Evolutionary conservation across 2,888 invertebrate genomes (phyloP), one percentile per base, ranked within the genome.

Genomic region (Caenorhabditis sulstoni): DNA sequence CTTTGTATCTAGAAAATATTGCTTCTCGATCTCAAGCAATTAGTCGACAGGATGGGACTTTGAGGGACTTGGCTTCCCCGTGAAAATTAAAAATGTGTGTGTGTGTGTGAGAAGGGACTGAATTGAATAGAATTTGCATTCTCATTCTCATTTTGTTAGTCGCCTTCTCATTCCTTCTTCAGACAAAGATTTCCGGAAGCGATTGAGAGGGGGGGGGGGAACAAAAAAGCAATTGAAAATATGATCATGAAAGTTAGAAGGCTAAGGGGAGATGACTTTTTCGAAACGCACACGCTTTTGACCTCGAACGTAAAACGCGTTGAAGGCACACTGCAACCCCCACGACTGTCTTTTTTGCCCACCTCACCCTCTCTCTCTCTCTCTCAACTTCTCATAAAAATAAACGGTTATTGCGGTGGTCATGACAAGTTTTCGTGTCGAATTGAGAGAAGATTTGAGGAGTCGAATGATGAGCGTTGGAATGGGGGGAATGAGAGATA

Each of bases 341-440:
- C 29, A 7, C 29, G 53, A 61, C 66, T 76, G 61, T 62, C 67
- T 57, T 76, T 76, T 76, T 76, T 64, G 70, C 68, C 68, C 29
- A 29, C 29, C 29, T 29, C n/a, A n/a, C n/a, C n/a, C n/a, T n/a
- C n/a, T n/a, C n/a, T n/a, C n/a, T n/a, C n/a, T n/a, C n/a, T n/a
- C n/a, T 29, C 29, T 29, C 29, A 29, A 5, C 55, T 62, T 67
- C 67, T 67, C 81, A 85, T 85, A 85, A 85, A 85, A 85, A 81
- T 85, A 82, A 85, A 85, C 84, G 84, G 84, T 85, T 82, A 85
- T 85, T 85, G 83, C 81, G 65, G 81, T 64, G 77, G 79, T 67
- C 71, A 65, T 77, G 68, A 70, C 70, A 77, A 77, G 70, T 70
- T 77, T 73, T 78, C 29, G 41, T 77, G 57, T 59, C 65, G 64